These are phyloP conservation scores for Melanerpes aurifrons DNA, from an alignment of 2,113 vertebrate species.

Conservation along the genomic window DNA sequence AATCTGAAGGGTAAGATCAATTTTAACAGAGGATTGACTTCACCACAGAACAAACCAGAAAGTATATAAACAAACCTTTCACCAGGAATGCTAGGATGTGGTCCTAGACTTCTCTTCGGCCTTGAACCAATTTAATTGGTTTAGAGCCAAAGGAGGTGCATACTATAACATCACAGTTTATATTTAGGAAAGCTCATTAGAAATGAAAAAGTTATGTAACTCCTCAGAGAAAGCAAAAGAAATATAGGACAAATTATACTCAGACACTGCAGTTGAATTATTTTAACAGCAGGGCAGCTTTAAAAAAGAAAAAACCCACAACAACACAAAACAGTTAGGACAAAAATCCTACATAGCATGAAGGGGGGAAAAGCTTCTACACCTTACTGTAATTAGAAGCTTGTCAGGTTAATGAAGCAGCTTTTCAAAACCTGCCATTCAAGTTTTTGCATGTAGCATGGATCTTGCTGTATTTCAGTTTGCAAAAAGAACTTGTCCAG, in stretches of 20 bases:
- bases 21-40: slow-evolving; percentile 28
- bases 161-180: slow-evolving; percentile 57
- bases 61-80: neutral
- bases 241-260: slow-evolving; percentile 61
- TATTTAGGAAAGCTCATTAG: slow-evolving; percentile 74
- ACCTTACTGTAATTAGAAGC: slow-evolving; percentile 57
- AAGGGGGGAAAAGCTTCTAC: neutral
- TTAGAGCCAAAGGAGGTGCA: slow-evolving; percentile 47
- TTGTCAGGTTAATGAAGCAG: slow-evolving; percentile 47
- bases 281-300: slow-evolving; percentile 62
- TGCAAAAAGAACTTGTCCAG: neutral
- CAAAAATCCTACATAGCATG: slow-evolving; percentile 35
- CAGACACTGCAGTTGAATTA: slow-evolving; percentile 53
- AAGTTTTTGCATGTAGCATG: slow-evolving; percentile 10
- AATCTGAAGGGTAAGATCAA: slow-evolving; percentile 11
- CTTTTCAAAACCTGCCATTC: slow-evolving; percentile 39
- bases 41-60: neutral
- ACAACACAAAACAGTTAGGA: neutral
- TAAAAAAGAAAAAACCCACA: neutral
- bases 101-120: slow-evolving; percentile 56
- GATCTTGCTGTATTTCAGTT: slow-evolving; percentile 9
- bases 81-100: neutral
- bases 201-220: slow-evolving; percentile 63
- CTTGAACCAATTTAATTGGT: slow-evolving; percentile 71
- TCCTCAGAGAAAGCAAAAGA: slow-evolving; percentile 64